Evolutionary conservation across 2,113 vertebrate species (phyloP).

Genomic region (Danionella cerebrum): DNA sequence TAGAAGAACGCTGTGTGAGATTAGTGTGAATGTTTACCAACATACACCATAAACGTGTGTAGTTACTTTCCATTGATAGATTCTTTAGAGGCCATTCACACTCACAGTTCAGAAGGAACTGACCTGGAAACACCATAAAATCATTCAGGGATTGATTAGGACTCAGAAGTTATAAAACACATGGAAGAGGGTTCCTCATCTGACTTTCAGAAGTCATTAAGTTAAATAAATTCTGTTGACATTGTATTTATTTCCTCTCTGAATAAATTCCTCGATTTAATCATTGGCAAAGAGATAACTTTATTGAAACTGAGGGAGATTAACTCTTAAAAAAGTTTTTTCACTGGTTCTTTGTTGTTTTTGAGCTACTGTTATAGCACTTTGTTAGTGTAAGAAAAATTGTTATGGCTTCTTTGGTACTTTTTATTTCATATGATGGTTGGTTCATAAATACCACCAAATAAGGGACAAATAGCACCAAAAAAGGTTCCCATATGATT

Average conservation of each 20-base stretch:
- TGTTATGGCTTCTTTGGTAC: no score
- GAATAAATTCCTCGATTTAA: no score
- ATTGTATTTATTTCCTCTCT: no score
- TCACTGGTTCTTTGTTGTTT: no score
- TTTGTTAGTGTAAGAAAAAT: no score
- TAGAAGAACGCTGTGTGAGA: neutral
- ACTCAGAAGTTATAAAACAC: neutral
- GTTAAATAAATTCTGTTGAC: no score
- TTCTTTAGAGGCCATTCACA: neutral
- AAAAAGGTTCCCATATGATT: no score
- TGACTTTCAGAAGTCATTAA: neutral
- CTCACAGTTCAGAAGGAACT: neutral
- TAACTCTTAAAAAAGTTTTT: no score
- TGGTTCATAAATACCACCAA: no score
- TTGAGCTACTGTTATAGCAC: no score
- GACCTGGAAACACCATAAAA: conserved; percentile 37
- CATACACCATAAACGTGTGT: neutral
- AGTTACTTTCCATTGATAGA: conserved; percentile 3
- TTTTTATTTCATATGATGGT: no score
- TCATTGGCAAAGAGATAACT: neutral
- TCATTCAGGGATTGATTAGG: conserved; percentile 23
- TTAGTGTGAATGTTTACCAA: neutral
- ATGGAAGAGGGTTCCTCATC: neutral
- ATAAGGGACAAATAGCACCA: no score
- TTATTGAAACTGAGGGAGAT: neutral